Evolutionary conservation across 1,140 invertebrate genomes (phyloP), one percentile per base, ranked within the genome.

Genomic region (Formica selysi): DNA sequence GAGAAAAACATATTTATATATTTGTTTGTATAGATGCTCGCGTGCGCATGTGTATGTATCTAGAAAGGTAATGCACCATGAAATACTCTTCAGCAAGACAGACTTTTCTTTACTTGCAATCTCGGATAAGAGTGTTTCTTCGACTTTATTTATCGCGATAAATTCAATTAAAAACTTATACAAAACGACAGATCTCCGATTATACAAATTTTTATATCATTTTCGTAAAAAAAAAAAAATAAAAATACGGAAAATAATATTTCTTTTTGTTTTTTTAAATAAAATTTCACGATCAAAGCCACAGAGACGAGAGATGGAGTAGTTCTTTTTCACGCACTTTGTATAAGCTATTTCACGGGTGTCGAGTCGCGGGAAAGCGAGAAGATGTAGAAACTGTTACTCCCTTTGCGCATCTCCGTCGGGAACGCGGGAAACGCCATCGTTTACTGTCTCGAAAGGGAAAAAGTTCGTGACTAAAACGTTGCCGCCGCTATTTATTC

Each of bases 401-500:
- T 16, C 16, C 38, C 19, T 57, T 73, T 54, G 19, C 26, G 19
- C 29, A 26, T 32, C 68, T 68, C 84, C 86, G 65, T 86, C 73
- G 87, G 80, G 71, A 79, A 54, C 64, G 59, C 32, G 61, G 16
- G 16, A 26, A 16, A 19, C 76, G 44, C 83, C 41, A 78, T 84
- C 90, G 89, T 91, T 91, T 91, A 90, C 90, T 67, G 89, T 91
- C 74, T 79, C 10, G 44, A 61, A 61, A 48, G 22, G 62, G 79
- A 74, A 83, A 83, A 76, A 78, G 86, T 67, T 85, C 61, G 79
- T 80, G 87, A 87, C 86, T 90, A 65, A 87, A 87, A 85, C 79
- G 86, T 84, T 67, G 85, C 65, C 38, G 51, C 68, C 54, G 73
- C 90, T 91, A 89, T 91, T 91, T 91, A 90, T 91, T 84, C 73